These are phyloP conservation scores for Corydoras maculifer DNA, from an alignment of 2,113 vertebrate genomes.

Conservation along the genomic window DNA sequence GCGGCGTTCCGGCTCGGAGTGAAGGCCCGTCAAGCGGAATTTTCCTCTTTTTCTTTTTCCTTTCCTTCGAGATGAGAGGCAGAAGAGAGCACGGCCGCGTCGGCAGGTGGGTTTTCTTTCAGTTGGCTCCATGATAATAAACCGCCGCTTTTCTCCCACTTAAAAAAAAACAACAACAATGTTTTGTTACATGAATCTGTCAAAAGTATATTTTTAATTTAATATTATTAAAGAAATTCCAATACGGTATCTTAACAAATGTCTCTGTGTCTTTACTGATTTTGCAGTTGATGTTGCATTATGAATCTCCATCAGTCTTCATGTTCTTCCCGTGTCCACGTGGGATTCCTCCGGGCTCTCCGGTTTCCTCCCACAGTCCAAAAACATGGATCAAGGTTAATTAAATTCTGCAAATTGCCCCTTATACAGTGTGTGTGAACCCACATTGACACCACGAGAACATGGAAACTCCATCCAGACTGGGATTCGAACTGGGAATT, in stretches of 20 bases:
- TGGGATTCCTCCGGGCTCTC: no score
- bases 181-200: slow-evolving; percentile 99
- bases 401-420: no score
- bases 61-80: not conserved
- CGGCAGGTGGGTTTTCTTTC: slow-evolving; percentile 6
- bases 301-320: no score
- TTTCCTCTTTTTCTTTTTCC: slow-evolving; percentile 7
- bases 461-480: no score
- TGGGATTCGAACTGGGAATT: no score
- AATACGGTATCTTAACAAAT: slow-evolving; percentile 80
- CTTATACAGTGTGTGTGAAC: no score
- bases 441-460: no score
- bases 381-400: no score
- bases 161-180: slow-evolving; percentile 36
- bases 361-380: no score
- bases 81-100: slow-evolving; percentile 6
- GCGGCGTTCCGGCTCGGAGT: slow-evolving; percentile 21
- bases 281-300: not conserved
- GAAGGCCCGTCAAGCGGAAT: slow-evolving; percentile 32
- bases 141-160: slow-evolving; percentile 33
- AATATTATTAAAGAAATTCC: slow-evolving; percentile 99
- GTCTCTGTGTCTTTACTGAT: not conserved
- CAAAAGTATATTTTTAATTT: slow-evolving; percentile 99
- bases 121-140: slow-evolving; percentile 29
- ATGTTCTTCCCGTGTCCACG: no score